phyloP scores from a whole-genome alignment of 2,113 vertebrate species.

The Neomonachus schauinslandi region DNA sequence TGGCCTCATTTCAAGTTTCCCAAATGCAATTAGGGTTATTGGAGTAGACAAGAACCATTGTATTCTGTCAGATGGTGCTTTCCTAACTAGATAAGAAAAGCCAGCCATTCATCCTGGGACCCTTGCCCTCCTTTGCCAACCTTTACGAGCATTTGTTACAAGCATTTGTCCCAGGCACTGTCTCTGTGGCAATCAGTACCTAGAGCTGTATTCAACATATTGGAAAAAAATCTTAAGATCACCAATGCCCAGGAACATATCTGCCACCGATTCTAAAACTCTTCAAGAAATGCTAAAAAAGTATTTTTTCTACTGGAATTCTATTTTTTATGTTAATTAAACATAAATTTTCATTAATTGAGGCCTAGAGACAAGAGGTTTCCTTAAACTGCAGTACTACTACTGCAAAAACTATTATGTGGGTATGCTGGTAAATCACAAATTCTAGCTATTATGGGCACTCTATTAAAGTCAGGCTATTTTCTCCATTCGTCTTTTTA shows the following conservation, averaged over 20 bases:
- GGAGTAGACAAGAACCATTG: background rate
- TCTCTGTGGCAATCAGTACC: background rate
- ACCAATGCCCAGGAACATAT: background rate
- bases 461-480: constrained; percentile 67
- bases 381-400: background rate
- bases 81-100: background rate
- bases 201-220: background rate
- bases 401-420: background rate
- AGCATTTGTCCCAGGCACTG: background rate
- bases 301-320: background rate
- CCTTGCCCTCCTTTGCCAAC: background rate
- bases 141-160: background rate
- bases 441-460: constrained; percentile 51
- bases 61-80: background rate
- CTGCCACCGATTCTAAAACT: background rate
- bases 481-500: constrained; percentile 75
- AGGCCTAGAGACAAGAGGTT: background rate
- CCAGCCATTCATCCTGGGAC: background rate
- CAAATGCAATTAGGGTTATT: background rate
- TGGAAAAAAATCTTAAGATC: background rate
- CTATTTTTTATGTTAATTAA: constrained; percentile 22
- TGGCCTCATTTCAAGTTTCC: background rate
- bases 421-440: constrained; percentile 6
- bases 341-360: background rate
- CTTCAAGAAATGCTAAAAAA: background rate